Conservation (phyloP, 2,113 vertebrate genomes). For the Conger conger region DNA sequence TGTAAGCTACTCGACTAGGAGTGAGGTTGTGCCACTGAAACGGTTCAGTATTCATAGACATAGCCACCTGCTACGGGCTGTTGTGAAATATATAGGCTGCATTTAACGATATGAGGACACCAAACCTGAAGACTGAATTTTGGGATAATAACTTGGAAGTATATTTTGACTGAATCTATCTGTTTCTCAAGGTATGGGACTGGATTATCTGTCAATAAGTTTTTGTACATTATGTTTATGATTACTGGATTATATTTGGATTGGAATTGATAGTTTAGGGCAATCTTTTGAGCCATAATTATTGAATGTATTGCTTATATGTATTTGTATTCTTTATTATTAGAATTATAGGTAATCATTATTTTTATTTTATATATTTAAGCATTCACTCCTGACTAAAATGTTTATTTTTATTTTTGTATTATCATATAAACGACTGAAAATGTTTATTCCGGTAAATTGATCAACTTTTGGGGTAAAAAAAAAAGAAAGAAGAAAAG, state of each 20-base stretch:
- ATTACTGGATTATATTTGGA: background rate
- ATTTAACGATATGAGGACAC: conserved; percentile 29
- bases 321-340: too few relatives aligned
- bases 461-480: background rate
- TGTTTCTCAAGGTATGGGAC: conserved; percentile 22
- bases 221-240: background rate
- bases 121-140: conserved; percentile 29
- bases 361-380: too few relatives aligned
- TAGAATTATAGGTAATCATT: too few relatives aligned
- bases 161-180: conserved; percentile 29
- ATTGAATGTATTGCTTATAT: too few relatives aligned
- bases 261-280: too few relatives aligned
- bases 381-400: background rate
- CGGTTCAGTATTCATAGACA: conserved; percentile 42
- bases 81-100: conserved; percentile 22
- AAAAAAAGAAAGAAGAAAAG: background rate
- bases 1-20: conserved; percentile 56
- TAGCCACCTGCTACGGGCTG: conserved; percentile 66
- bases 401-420: background rate
- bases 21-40: conserved; percentile 48
- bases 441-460: background rate
- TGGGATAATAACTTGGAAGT: conserved; percentile 30
- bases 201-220: background rate
- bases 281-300: too few relatives aligned
- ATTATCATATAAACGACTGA: background rate